Evolutionary conservation across 1,140 invertebrate genomes (phyloP).

Genomic region (Drosophila arizonae): DNA sequence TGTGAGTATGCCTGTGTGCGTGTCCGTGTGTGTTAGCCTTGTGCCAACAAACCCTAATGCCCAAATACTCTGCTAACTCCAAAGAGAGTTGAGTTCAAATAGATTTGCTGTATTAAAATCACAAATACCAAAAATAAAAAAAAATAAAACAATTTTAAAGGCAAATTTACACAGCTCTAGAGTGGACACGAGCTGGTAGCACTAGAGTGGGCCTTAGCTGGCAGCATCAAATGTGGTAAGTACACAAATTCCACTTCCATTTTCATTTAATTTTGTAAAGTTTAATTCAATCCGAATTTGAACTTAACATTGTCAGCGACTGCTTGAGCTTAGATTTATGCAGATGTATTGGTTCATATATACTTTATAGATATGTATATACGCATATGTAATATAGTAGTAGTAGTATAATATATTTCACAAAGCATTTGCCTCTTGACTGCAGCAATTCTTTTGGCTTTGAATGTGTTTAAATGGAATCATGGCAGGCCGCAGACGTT

Average conservation of each 20-base stretch:
- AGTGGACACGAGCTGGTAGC: background rate
- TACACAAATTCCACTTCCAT: background rate
- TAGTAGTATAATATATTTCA: background rate
- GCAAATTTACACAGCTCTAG: conserved; percentile 20
- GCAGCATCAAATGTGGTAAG: conserved; percentile 25
- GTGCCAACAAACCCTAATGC: conserved; percentile 30
- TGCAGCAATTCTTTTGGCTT: conserved; percentile 3
- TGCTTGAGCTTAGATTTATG: no score
- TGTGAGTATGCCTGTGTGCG: background rate
- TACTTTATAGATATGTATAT: no score
- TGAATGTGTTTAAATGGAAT: conserved; percentile 21
- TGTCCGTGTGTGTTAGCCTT: conserved; percentile 3
- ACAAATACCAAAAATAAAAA: background rate
- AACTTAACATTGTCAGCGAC: no score
- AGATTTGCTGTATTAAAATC: background rate
- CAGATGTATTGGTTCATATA: background rate
- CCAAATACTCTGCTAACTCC: conserved; percentile 12
- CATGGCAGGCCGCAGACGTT: conserved; percentile 16
- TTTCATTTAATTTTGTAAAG: no score
- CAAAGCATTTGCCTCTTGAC: background rate
- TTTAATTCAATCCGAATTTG: no score
- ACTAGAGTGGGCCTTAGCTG: background rate
- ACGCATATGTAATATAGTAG: background rate
- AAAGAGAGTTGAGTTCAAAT: conserved; percentile 1
- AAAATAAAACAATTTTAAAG: conserved; percentile 7